Base-by-base conservation (phyloP, 2,888 invertebrate genomes). In the Agrotis segetum region DNA sequence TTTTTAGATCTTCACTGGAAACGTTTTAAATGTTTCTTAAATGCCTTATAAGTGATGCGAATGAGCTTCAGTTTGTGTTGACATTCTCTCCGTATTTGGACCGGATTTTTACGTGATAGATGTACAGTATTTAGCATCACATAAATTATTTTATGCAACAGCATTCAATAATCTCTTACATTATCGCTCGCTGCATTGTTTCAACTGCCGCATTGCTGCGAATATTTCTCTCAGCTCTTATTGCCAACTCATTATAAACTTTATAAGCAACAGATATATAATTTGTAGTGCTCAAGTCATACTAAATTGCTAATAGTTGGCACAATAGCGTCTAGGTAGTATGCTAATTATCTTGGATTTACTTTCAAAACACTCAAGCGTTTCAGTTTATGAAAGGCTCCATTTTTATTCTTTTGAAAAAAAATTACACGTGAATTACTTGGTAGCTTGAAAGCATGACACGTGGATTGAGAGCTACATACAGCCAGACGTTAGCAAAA, bases 311-410 rank as follows among this genome's bases (percentile, higher is more conserved):
- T 73, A 70, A 74, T 70, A 75, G 64, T 71, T 77, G 46, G 60
- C 68, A 79, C 72, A 81, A 68, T 64, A 68, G 53, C 62, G 55
- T 53, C 24, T 47, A 44, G 24, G 50, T 72, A 49, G 60, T 65
- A 74, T 77, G 76, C n/a, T 77, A 74, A 83, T 83, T 74, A 67
- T 67, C 61, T 72, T 50, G 19, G 21, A 72, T 71, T 70, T 63
- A 77, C 84, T 83, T 83, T 83, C 84, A 76, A 75, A 78, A 70
- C 71, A 74, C 66, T 79, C 56, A 67, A 71, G 53, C 62, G 60
- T 79, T 75, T 74, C 71, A 65, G 40, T 55, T 61, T 14, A 3
- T 19, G 46, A 56, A 40, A 16, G 9, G 29, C 69, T 61, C 44
- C 1, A 58, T 62, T 71, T 17, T 29, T 6, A 24, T 62, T 50